Conservation (phyloP, 2,888 invertebrate species). For the Pedicia rivosa region DNA sequence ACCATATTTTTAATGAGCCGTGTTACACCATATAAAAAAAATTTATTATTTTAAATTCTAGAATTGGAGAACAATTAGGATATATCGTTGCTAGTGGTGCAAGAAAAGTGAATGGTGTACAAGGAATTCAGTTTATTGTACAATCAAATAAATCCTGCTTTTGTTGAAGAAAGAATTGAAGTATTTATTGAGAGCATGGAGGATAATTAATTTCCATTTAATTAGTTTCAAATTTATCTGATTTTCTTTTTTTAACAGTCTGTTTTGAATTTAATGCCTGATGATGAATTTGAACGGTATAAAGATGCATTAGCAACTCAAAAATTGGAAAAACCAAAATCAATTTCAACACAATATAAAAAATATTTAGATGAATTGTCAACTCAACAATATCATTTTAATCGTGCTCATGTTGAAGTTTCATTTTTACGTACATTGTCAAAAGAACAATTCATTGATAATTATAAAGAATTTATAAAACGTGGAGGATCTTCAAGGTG, state of each 20-base stretch:
- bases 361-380: slow-evolving; percentile 76
- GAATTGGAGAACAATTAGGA: slow-evolving; percentile 87
- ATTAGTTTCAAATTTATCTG: slow-evolving; percentile 6
- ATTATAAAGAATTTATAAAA: slow-evolving; percentile 43
- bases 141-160: slow-evolving; percentile 69
- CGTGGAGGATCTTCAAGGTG: neutral
- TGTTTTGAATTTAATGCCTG: slow-evolving; percentile 51
- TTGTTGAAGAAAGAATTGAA: slow-evolving; percentile 76
- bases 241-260: slow-evolving; percentile 33
- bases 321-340: slow-evolving; percentile 83
- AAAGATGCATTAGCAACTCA: slow-evolving; percentile 66
- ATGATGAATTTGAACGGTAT: slow-evolving; percentile 69
- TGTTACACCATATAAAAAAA: slow-evolving; percentile 84
- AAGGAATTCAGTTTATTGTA: slow-evolving; percentile 65
- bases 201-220: slow-evolving; percentile 34
- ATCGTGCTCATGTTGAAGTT: slow-evolving; percentile 71
- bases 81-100: slow-evolving; percentile 89
- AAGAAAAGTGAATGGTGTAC: slow-evolving; percentile 66
- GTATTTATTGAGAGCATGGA: slow-evolving; percentile 63
- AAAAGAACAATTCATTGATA: slow-evolving; percentile 63
- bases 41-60: too few species aligned
- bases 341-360: slow-evolving; percentile 50
- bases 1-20: slow-evolving; percentile 79
- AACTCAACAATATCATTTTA: slow-evolving; percentile 80
- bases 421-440: slow-evolving; percentile 60